Conservation (phyloP, 1,140 invertebrate genomes). For the Zeugodacus cucurbitae region DNA sequence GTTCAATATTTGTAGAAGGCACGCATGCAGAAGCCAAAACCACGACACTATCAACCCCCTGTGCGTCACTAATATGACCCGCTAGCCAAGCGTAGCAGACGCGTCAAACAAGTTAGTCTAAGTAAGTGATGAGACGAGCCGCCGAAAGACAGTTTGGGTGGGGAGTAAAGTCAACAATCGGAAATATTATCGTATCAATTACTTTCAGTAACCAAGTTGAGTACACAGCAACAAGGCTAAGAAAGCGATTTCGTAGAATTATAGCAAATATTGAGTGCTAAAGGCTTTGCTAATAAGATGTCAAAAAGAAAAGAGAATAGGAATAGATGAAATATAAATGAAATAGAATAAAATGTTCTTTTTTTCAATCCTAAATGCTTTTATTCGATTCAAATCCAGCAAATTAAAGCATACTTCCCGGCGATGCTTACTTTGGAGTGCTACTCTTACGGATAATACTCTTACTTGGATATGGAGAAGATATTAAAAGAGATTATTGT, state of each 20-base stretch:
- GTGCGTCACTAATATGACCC: not conserved
- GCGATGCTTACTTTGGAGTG: not conserved
- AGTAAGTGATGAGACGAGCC: not conserved
- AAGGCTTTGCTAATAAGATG: not conserved
- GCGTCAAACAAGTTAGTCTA: not conserved
- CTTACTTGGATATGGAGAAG: too few species aligned
- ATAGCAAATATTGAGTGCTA: not conserved
- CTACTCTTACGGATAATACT: too few species aligned
- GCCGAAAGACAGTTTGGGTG: not conserved
- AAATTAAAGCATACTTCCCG: not conserved
- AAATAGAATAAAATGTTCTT: not conserved
- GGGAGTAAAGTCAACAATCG: not conserved
- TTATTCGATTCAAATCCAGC: too few species aligned
- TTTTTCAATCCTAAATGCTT: not conserved
- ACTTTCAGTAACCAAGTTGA: not conserved
- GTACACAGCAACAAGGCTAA: not conserved
- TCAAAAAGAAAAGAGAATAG: not conserved
- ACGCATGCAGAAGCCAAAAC: not conserved
- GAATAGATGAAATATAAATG: not conserved
- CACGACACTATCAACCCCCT: not conserved
- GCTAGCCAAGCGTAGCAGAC: not conserved
- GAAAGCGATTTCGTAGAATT: not conserved
- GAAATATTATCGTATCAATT: not conserved
- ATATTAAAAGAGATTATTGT: too few species aligned
- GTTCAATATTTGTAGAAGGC: conserved; percentile 12